Conservation (phyloP, 2,888 invertebrate species). For the Oscheius sp. region DNA sequence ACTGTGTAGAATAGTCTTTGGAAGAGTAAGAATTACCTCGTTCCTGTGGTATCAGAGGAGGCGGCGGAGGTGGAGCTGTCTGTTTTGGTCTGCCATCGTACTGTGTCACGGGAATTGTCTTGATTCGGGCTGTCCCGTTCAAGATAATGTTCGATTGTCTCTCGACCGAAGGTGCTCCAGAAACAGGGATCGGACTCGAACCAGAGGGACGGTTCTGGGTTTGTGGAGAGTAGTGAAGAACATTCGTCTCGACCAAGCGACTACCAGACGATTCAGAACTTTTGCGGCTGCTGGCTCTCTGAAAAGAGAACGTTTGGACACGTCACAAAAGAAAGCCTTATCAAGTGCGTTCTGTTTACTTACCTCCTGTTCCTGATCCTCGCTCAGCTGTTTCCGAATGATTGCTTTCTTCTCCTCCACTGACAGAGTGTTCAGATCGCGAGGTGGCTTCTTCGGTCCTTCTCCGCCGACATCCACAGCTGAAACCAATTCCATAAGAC, state of each 20-base stretch:
- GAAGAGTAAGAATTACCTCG: no score
- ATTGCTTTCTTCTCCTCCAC: conserved; percentile 29
- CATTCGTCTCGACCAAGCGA: conserved; percentile 28
- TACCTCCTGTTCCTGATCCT: conserved; percentile 7
- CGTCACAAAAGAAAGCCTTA: background rate
- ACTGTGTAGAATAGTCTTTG: no score
- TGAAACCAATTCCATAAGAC: conserved; percentile 7
- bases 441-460: conserved; percentile 24
- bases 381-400: conserved; percentile 25
- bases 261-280: conserved; percentile 24
- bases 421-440: conserved; percentile 9
- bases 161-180: conserved; percentile 29
- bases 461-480: conserved; percentile 26
- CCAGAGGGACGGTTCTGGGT: conserved; percentile 6
- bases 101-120: conserved; percentile 32
- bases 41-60: background rate
- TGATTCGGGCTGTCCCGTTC: conserved; percentile 30
- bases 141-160: conserved; percentile 35
- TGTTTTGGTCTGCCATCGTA: conserved; percentile 37
- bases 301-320: background rate
- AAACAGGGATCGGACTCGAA: conserved; percentile 30
- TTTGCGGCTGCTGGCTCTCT: conserved; percentile 2
- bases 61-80: conserved; percentile 34
- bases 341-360: background rate
- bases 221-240: conserved; percentile 39